Evolutionary conservation across 2,113 vertebrate genomes (phyloP).

Genomic region (Marmota monax): DNA sequence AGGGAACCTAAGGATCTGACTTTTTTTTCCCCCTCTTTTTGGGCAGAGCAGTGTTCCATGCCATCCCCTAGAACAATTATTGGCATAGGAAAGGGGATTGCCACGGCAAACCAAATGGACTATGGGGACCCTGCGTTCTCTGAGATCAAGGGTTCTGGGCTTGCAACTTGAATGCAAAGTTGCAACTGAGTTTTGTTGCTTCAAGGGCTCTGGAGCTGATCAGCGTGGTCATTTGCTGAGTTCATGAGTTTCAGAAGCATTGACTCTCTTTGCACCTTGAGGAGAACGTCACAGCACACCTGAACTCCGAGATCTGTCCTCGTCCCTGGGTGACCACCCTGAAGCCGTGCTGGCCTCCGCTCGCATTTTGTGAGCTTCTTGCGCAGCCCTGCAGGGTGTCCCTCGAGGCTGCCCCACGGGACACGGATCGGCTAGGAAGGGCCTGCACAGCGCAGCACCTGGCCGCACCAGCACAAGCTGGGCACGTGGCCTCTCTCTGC

Average conservation of each 20-base stretch:
- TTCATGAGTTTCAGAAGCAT: background rate
- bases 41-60: background rate
- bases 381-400: background rate
- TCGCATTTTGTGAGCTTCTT: background rate
- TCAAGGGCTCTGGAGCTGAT: background rate
- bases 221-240: background rate
- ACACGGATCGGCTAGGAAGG: background rate
- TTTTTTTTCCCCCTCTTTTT: background rate
- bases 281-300: accelerated
- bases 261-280: no score
- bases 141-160: background rate
- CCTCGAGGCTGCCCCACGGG: no score
- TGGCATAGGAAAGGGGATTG: background rate
- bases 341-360: background rate
- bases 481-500: no score
- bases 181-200: background rate
- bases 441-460: no score
- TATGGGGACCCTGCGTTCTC: background rate
- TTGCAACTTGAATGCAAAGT: background rate
- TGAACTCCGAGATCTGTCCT: background rate
- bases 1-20: background rate
- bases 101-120: background rate
- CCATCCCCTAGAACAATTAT: background rate
- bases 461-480: no score
- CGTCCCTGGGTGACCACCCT: accelerated